Conservation (phyloP, 2,113 vertebrate genomes). For the Cyanoramphus novaezelandiae region DNA sequence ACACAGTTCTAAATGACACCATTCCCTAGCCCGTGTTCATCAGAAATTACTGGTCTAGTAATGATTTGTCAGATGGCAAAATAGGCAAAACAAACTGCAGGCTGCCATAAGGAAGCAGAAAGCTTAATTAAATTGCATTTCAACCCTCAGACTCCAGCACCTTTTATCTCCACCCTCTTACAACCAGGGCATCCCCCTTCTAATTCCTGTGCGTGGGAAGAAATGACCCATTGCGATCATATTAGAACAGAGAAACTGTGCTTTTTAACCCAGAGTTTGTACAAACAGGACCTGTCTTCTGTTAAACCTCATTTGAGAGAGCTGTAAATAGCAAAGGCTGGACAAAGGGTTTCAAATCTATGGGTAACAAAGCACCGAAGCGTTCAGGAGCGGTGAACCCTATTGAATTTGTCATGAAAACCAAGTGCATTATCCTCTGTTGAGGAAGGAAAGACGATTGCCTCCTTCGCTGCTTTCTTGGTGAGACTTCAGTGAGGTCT, state of each 20-base stretch:
- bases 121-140: not conserved
- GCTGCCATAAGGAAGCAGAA: not conserved
- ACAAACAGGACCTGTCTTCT: fast-evolving
- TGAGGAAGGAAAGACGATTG: not conserved
- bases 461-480: not conserved
- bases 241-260: fast-evolving
- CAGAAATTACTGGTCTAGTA: constrained; percentile 29
- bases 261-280: not conserved
- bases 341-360: not conserved
- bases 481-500: not conserved
- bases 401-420: not conserved
- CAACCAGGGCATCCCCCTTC: not conserved
- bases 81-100: not conserved
- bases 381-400: not conserved
- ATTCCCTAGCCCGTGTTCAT: not conserved
- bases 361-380: not conserved
- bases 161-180: not conserved
- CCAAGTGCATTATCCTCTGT: fast-evolving
- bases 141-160: not conserved
- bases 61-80: not conserved
- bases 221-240: fast-evolving
- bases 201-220: fast-evolving
- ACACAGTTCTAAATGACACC: constrained; percentile 2
- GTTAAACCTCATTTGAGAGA: not conserved
- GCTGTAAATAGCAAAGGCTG: not conserved